Evolutionary conservation across 2,797 vertebrate genomes (phyloP).

Genomic region (Linurgus olivaceus): DNA sequence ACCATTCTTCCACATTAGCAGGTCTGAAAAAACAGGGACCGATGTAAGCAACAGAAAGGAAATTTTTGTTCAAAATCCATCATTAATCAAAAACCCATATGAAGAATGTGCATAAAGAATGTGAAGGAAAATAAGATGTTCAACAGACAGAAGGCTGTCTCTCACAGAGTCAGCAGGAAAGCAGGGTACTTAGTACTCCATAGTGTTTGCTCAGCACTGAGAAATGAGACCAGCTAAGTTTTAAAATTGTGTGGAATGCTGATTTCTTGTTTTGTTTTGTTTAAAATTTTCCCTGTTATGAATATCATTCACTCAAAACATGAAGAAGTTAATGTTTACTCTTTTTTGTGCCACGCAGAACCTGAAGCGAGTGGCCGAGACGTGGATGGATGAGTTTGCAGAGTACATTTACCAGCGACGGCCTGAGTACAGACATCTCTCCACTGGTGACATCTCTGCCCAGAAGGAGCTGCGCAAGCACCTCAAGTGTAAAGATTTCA

Average conservation of each 20-base stretch:
- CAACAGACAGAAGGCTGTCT: neutral
- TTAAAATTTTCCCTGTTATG: neutral
- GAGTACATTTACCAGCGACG: constrained; percentile 89
- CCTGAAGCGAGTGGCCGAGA: constrained; percentile 89
- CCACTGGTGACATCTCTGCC: constrained; percentile 85
- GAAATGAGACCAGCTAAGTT: neutral
- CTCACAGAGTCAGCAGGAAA: neutral
- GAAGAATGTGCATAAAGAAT: neutral
- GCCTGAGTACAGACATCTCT: constrained; percentile 88
- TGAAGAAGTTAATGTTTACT: neutral
- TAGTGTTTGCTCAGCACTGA: neutral
- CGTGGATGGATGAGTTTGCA: constrained; percentile 91
- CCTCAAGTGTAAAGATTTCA: constrained; percentile 89
- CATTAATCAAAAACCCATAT: neutral
- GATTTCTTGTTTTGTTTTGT: neutral
- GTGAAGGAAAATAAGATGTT: neutral
- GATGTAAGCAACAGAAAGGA: neutral
- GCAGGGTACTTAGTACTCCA: neutral
- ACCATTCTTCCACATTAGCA: neutral
- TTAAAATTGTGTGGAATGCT: neutral
- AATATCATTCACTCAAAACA: neutral
- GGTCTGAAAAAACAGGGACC: neutral
- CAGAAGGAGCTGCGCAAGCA: constrained; percentile 87
- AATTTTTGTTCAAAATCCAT: neutral
- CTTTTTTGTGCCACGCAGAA: constrained; percentile 74